Base-by-base conservation (phyloP, 2,888 invertebrate genomes). In the Leistus spinibarbis region DNA sequence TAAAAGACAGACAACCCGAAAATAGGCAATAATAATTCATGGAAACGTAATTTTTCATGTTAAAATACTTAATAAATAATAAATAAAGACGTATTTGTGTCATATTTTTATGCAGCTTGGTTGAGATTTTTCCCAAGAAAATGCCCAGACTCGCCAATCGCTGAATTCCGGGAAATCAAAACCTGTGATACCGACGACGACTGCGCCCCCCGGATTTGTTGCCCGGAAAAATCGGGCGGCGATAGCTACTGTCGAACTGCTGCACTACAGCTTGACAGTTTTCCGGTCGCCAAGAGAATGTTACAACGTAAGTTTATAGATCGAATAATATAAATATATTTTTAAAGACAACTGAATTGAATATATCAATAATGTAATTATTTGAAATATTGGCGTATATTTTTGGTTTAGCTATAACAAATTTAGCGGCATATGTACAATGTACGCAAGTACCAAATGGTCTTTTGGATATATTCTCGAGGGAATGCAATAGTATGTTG, bases 201-300 rank as follows among this genome's bases (percentile, higher is more conserved):
- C 80, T 94, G 94, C 83, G 90, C 91, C 88, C 92, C 93, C 13
- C 87, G 93, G 23, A 89, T 94, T 75, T 94, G 94, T 83, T 94
- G 94, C 79, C 92, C 92, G 0, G 93, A 93, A 82, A 81, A 79
- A 63, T 77, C 77, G 79, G 90, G 89, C 78, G 85, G 85, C 1
- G 89, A 89, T 68, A 90, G 90, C 78, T 93, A 92, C 82, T 93
- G 93, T 82, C 88, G 93, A 78, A 92, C 92, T 3, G 90, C 92
- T 2, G 87, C 89, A 66, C 91, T 92, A 2, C 86, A 91, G 66
- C 87, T 92, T 76, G 90, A 92, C 71, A 83, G 85, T 57, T 88
- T 91, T 78, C 91, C 91, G 3, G 88, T 90, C 23, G 90, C 90
- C 60, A 89, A 89, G 78, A 88, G 89, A 78, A 88, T 92, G 76